These are phyloP conservation scores for Mirza zaza DNA, from an alignment of 2,113 vertebrate genomes.

Conservation along the genomic window DNA sequence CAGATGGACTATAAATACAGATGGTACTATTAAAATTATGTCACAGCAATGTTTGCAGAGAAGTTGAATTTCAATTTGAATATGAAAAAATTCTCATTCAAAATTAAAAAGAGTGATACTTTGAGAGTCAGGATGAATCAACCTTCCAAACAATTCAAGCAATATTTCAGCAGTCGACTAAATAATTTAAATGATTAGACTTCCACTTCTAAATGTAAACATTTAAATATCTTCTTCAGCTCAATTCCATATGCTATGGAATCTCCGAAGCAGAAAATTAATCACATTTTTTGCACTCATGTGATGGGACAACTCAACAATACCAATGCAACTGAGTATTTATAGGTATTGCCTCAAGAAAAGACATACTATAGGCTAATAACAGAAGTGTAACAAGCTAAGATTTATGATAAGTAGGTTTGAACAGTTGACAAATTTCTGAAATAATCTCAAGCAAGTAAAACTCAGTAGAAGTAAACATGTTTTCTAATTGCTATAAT, in stretches of 20 bases:
- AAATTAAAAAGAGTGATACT: neutral
- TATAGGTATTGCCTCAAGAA: neutral
- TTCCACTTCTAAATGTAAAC: neutral
- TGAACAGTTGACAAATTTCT: neutral
- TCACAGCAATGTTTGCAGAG: neutral
- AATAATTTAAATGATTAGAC: neutral
- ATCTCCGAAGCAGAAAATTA: neutral
- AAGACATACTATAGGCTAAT: neutral
- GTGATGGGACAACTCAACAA: neutral
- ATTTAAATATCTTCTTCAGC: neutral
- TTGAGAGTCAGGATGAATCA: neutral
- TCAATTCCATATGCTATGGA: neutral
- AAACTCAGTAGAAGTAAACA: neutral
- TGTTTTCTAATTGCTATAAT: neutral
- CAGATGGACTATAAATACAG: slow-evolving; percentile 22
- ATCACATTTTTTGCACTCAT: neutral
- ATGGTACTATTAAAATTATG: slow-evolving; percentile 19
- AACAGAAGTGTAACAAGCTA: neutral
- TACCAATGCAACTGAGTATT: neutral
- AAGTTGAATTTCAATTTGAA: slow-evolving; percentile 36
- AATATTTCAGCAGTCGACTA: neutral
- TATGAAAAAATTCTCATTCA: neutral
- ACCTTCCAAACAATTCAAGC: neutral
- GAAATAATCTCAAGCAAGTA: slow-evolving; percentile 18
- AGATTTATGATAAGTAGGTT: neutral